Evolutionary conservation across 2,113 vertebrate species (phyloP), one percentile per base, ranked within the genome.

Genomic region (Vanacampus margaritifer): DNA sequence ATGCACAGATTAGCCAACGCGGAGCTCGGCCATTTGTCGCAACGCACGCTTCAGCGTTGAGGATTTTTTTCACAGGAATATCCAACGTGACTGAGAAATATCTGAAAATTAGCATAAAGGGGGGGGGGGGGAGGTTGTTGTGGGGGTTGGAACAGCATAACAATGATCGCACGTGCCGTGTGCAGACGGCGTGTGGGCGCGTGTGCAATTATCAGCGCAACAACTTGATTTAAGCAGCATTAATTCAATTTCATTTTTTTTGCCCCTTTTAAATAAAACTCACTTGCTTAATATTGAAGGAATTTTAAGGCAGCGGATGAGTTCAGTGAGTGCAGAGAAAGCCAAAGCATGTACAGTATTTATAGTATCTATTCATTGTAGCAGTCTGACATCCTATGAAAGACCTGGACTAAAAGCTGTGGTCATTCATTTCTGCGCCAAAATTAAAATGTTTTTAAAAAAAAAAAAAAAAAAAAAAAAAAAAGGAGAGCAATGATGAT

Each of bases 1-100:
- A 91, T 89, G 81, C 81, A 80, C 80, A 84, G 79, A 86, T 88
- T 79, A 89, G 72, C 69, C 62, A 51, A 37, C 74, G 83, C 74
- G 68, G 72, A 77, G 68, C 32, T 2, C 3, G 37, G 50, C 60
- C 65, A 58, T 53, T 48, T 43, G 43, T 71, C 39, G 3, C 66
- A 24, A 73, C 39, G 45, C 70, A 78, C 28, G 4, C 4, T 32
- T 4, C 84, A 61, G 60, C 70, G 69, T 84, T 78, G 41, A 41
- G 71, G 68, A 50, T 63, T 74, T 39, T n/a, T 88, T 87, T 79
- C 64, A 75, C 64, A 65, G 73, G 59, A 63, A 41, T 53, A 23
- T 65, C 67, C 65, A 87, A 88, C 83, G 86, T 89, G 84, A 79
- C 74, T 19, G 70, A 59, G 65, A 75, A 69, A 84, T 72, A 88